phyloP scores from a whole-genome alignment of 2,797 vertebrate genomes.

The Pteropus rufus region DNA sequence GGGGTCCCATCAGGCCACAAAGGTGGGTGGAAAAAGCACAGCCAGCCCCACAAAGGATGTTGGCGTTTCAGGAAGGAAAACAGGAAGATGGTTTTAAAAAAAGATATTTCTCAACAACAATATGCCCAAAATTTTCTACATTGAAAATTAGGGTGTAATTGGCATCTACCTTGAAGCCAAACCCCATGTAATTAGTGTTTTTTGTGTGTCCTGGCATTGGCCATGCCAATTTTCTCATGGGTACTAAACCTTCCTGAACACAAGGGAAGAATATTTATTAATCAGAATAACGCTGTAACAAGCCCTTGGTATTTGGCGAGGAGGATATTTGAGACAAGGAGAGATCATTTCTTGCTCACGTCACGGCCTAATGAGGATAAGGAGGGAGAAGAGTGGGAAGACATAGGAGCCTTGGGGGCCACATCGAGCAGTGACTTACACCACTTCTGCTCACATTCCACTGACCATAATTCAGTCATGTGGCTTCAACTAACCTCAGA shows the following conservation, averaged over 20 bases:
- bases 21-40: conserved; percentile 39
- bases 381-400: not conserved
- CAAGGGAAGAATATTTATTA: not conserved
- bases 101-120: not conserved
- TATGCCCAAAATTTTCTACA: not conserved
- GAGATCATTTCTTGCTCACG: not conserved
- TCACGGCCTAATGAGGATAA: not conserved
- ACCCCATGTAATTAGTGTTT: not conserved
- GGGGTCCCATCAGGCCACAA: conserved; percentile 37
- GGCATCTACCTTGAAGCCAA: not conserved
- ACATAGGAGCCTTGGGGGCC: not conserved
- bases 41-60: not conserved
- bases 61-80: not conserved
- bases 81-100: conserved; percentile 6
- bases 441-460: not conserved
- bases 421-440: not conserved
- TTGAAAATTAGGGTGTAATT: not conserved
- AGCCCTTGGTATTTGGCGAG: not conserved
- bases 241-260: not conserved
- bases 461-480: not conserved
- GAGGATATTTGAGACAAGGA: not conserved
- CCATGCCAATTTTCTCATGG: not conserved
- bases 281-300: not conserved
- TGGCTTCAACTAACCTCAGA: not conserved
- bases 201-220: not conserved